Conservation (phyloP, 2,797 vertebrate species). For the Myotis vivesi region DNA sequence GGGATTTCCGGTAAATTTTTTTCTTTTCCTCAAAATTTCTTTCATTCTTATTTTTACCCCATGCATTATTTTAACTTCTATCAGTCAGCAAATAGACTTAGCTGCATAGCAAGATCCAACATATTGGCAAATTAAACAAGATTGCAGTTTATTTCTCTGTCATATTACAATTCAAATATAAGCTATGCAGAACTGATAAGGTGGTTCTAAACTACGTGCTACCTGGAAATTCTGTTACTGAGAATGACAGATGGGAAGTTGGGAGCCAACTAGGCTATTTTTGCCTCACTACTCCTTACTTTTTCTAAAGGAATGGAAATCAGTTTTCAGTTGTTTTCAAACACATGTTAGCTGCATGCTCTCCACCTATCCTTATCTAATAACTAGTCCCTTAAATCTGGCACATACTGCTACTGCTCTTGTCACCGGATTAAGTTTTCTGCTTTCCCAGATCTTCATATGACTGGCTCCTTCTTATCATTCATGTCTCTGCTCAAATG, state of each 20-base stretch:
- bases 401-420: background rate
- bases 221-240: background rate
- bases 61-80: conserved; percentile 21
- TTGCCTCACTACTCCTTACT: background rate
- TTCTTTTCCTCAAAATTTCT: conserved; percentile 38
- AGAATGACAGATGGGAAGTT: background rate
- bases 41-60: background rate
- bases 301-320: background rate
- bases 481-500: background rate
- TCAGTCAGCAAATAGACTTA: background rate
- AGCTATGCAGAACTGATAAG: background rate
- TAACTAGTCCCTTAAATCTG: background rate
- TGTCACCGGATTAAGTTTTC: background rate
- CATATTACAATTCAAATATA: background rate
- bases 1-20: background rate
- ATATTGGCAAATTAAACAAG: conserved; percentile 3
- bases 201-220: background rate
- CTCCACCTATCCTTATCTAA: background rate
- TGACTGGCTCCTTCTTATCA: background rate
- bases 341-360: background rate
- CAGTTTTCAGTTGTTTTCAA: background rate
- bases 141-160: background rate
- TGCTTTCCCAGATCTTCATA: background rate
- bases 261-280: background rate
- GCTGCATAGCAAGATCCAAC: background rate